These are phyloP conservation scores for Melanotaenia parkinsoni DNA, from an alignment of 2,797 vertebrate genomes.

Conservation along the genomic window DNA sequence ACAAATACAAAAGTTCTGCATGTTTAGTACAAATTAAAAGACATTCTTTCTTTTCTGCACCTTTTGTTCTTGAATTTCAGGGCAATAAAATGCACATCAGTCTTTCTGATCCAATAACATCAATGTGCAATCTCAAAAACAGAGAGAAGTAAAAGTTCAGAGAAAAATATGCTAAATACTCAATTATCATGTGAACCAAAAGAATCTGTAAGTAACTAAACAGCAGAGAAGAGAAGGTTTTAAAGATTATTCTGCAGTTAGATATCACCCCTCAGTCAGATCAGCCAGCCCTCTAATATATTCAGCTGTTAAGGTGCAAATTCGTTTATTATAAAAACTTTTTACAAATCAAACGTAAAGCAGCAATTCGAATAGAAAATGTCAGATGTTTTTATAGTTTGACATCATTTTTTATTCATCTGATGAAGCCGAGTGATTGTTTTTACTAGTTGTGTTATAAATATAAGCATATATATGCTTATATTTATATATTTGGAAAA, in stretches of 20 bases:
- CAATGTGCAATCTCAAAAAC: slow-evolving; percentile 50
- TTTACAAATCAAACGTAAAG: slow-evolving; percentile 13
- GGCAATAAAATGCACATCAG: slow-evolving; percentile 54
- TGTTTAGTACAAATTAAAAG: slow-evolving; percentile 75
- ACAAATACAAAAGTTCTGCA: slow-evolving; percentile 71
- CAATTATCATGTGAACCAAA: background rate
- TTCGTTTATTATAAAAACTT: slow-evolving; percentile 23
- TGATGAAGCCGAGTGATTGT: background rate
- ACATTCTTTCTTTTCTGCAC: slow-evolving; percentile 75
- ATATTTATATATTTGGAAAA: too few species aligned
- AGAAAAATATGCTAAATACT: too few species aligned
- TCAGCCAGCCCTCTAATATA: slow-evolving; percentile 28
- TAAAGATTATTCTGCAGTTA: background rate
- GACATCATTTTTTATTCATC: background rate
- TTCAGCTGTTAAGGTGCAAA: slow-evolving; percentile 64
- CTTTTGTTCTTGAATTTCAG: slow-evolving; percentile 26
- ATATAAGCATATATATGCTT: too few species aligned
- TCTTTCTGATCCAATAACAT: slow-evolving; percentile 66
- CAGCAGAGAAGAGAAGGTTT: background rate
- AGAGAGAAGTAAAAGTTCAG: slow-evolving; percentile 20
- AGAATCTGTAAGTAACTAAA: slow-evolving; percentile 5
- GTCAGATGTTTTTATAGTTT: background rate
- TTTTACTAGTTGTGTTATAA: background rate
- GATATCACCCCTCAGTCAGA: slow-evolving; percentile 10
- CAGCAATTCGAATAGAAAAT: slow-evolving; percentile 14